Percentiles rank a stretch among this genome's conserved stretches.
Evolutionary conservation across 1,140 invertebrate species (phyloP).

Genomic region (Calosoma granatense): DNA sequence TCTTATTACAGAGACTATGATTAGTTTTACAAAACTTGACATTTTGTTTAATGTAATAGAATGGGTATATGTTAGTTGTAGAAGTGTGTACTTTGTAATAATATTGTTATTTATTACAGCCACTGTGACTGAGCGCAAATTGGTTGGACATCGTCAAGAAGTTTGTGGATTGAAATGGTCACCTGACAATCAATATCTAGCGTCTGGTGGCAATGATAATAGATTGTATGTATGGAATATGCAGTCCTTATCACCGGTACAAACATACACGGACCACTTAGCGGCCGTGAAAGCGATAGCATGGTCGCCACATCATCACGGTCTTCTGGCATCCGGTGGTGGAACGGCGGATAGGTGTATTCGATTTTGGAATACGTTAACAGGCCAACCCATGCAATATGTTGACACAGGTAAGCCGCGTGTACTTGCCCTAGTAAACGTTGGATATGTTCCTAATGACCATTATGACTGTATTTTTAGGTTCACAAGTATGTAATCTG

Average conservation of each 20-base stretch:
- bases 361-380: constrained; percentile 98
- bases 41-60: too few relatives aligned
- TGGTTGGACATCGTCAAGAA: constrained; percentile 93
- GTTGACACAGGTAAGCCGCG: constrained; percentile 84
- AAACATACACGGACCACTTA: constrained; percentile 95
- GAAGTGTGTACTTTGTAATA: too few relatives aligned
- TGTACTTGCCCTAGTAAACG: too few relatives aligned
- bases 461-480: constrained; percentile 40
- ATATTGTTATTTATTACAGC: constrained; percentile 36
- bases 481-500: constrained; percentile 97
- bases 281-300: constrained; percentile 99
- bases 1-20: not conserved
- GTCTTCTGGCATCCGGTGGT: constrained; percentile 91
- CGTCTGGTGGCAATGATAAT: constrained; percentile 99
- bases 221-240: constrained; percentile 96
- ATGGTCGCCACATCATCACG: constrained; percentile 99
- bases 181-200: constrained; percentile 95
- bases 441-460: too few relatives aligned
- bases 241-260: constrained; percentile 77
- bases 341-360: constrained; percentile 98
- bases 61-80: too few relatives aligned
- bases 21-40: not conserved
- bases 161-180: constrained; percentile 99
- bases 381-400: constrained; percentile 97
- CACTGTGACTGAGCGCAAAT: constrained; percentile 59